These are phyloP conservation scores for Apaloderma vittatum DNA, from an alignment of 2,113 vertebrate genomes.

Conservation along the genomic window DNA sequence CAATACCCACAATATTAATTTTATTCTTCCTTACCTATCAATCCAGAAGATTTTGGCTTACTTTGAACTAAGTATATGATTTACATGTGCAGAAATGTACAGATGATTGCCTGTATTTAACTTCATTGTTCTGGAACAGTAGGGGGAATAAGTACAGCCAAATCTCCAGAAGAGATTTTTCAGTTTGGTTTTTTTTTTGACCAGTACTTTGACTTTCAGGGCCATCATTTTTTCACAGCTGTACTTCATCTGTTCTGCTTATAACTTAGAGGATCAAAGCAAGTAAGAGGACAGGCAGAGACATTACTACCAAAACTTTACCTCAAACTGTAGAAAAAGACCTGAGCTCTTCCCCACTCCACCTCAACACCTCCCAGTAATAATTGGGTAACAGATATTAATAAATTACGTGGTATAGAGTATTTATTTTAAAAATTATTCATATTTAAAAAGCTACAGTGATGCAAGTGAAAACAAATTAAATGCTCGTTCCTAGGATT, in stretches of 20 bases:
- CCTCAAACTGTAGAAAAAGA: too few relatives aligned
- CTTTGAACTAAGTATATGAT: accelerated
- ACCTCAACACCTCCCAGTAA: background rate
- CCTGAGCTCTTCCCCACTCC: background rate
- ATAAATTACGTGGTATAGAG: background rate
- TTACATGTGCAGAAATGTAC: background rate
- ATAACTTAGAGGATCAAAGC: background rate
- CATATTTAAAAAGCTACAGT: background rate
- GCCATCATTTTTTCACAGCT: background rate
- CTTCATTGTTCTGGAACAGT: accelerated
- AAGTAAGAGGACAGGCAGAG: background rate
- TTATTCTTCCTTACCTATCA: background rate
- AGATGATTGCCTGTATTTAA: background rate
- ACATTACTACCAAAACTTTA: too few relatives aligned
- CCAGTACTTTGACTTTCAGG: background rate
- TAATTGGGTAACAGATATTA: background rate
- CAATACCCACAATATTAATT: background rate
- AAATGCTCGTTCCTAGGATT: background rate
- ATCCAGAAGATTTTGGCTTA: background rate
- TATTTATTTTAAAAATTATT: background rate
- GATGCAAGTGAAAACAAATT: background rate
- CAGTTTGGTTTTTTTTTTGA: background rate
- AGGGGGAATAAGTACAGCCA: background rate
- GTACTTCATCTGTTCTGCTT: background rate
- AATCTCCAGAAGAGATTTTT: background rate